phyloP scores from a whole-genome alignment of 2,797 vertebrate genomes.

The Pipistrellus nathusii region DNA sequence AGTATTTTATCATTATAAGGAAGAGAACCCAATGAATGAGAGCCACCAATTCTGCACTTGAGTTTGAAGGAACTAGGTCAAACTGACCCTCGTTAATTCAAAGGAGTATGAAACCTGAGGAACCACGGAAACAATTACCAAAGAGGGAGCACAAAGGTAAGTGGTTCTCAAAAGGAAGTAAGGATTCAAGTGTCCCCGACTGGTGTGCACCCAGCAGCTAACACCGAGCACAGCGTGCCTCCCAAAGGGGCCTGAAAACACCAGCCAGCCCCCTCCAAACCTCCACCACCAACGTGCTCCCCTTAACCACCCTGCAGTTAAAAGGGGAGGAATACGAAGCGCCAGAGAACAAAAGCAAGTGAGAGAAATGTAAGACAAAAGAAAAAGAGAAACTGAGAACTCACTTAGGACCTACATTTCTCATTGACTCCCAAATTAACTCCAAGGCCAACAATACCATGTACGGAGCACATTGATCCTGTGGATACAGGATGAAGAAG shows the following conservation, averaged over 20 bases:
- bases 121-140: background rate
- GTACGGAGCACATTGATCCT: background rate
- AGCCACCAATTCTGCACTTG: background rate
- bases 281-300: background rate
- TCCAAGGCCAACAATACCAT: background rate
- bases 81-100: slow-evolving; percentile 32
- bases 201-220: background rate
- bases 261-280: background rate
- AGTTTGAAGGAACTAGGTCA: slow-evolving; percentile 64
- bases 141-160: background rate
- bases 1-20: background rate
- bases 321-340: background rate
- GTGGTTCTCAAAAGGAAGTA: background rate
- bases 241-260: background rate
- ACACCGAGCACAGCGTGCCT: background rate
- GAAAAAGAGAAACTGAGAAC: background rate
- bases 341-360: slow-evolving; percentile 20
- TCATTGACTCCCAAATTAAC: background rate
- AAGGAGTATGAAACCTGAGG: background rate
- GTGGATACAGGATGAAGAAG: background rate
- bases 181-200: background rate
- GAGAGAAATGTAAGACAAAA: slow-evolving; percentile 42
- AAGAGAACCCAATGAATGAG: background rate
- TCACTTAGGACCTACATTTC: background rate
- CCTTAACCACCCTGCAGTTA: background rate